A percentile compares a stretch with the other conserved stretches of the same genome.
These are phyloP conservation scores for Rhinophrynus dorsalis DNA, from an alignment of 2,797 vertebrate genomes.

Conservation along the genomic window DNA sequence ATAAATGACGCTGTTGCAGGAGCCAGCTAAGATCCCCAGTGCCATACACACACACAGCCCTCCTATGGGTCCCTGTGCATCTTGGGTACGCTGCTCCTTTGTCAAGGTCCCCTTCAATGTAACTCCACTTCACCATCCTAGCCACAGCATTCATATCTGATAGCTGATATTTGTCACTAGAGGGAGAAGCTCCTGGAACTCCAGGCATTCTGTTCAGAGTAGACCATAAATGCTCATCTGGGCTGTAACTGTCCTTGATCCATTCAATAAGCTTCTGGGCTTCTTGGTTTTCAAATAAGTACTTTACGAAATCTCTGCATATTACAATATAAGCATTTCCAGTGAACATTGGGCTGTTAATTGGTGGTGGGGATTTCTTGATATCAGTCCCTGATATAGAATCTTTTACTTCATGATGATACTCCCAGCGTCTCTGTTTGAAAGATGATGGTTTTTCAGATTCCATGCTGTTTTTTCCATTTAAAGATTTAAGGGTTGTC, in stretches of 20 bases:
- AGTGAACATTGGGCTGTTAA: conserved; percentile 74
- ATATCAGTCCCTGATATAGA: conserved; percentile 50
- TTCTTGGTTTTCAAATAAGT: conserved; percentile 65
- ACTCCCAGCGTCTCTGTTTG: conserved; percentile 74
- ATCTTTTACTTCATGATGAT: conserved; percentile 61
- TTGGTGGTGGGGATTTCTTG: conserved; percentile 70
- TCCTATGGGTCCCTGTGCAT: conserved; percentile 75
- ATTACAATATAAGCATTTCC: conserved; percentile 85
- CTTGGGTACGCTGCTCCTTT: conserved; percentile 76
- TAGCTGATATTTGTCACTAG: conserved; percentile 70
- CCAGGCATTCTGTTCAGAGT: conserved; percentile 80
- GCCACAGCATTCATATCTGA: conserved; percentile 82
- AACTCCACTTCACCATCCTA: conserved; percentile 82
- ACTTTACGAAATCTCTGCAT: conserved; percentile 75
- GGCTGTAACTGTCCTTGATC: conserved; percentile 88
- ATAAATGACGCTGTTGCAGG: conserved; percentile 76
- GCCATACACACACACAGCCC: conserved; percentile 80
- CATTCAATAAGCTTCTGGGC: conserved; percentile 74
- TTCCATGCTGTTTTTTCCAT: conserved; percentile 81
- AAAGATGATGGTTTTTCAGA: conserved; percentile 58
- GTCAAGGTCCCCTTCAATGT: conserved; percentile 69
- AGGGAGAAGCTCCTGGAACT: conserved; percentile 75
- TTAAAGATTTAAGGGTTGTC: conserved; percentile 65
- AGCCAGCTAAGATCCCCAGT: conserved; percentile 82
- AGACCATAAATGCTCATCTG: conserved; percentile 89